Base-by-base conservation (phyloP, 2,113 vertebrate species). In the Promerops cafer region DNA sequence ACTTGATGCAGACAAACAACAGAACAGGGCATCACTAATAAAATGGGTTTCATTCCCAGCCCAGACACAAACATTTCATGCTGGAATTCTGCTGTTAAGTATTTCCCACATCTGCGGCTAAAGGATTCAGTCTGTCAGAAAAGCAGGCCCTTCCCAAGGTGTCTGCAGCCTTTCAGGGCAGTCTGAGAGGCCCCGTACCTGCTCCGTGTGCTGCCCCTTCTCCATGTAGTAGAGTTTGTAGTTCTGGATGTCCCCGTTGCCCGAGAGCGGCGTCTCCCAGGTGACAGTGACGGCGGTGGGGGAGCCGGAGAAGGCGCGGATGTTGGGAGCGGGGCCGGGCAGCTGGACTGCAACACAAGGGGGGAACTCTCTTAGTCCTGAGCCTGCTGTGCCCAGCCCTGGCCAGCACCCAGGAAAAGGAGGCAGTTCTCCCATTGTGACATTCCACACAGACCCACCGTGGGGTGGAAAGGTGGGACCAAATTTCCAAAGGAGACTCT, bases 151-250 rank as follows among this genome's bases (percentile, higher is more conserved):
- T 28, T 19, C 33, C 19, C 47, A 4, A 20, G 30, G 33, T 10
- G 16, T 10, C 4, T 21, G 16, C 21, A 39, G 53, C 59, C 50
- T 28, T 1, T 15, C 13, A 31, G 75, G 52, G 64, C 42, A 19
- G 11, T 3, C 0, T 3, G 40, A 14, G 31, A 28, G 44, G 42
- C 66, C 89, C 53, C 28, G 33, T 97, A 99, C 99, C 99, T 99
- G 98, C 77, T 99, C 99, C 1, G 63, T 98, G 81, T 98, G 98
- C 56, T 98, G 91, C 31, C 98, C 98, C 83, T 98, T 99, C 97
- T 99, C 99, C 96, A 99, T 98, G 97, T 99, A 99, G 95, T 99
- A 99, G 47, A 99, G 84, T 92, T 99, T 99, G 97, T 99, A 99
- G 94, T 98, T 99, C 96, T 99, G 98, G 95, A 99, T 99, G 59